Base-by-base conservation (phyloP, 1,140 invertebrate genomes). In the Brachystomella parvula region DNA sequence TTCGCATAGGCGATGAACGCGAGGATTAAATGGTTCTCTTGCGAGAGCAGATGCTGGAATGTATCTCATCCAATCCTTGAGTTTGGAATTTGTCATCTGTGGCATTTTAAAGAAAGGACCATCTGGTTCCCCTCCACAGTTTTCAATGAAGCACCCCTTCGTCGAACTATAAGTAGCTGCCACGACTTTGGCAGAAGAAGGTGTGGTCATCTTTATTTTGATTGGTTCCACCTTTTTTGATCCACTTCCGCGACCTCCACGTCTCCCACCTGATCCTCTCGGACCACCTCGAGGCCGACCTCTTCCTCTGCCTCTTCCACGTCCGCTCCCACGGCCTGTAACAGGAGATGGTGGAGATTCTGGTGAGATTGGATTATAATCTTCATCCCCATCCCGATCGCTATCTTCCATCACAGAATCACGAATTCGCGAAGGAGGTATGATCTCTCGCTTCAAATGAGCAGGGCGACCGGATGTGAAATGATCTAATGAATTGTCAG, bases 61-160 rank as follows among this genome's bases (percentile, higher is more conserved):
- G 24, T 53, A 53, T 53, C 49, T 53, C 49, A 53, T 53, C 49
- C 49, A 53, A 24, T 53, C 49, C 49, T 53, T 53, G 9, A 53
- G 21, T 24, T 53, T 53, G 12, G 49, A 12, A 12, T 53, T 53
- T 9, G 49, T 53, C 49, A 53, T 53, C 24, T 53, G 49, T 17
- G 49, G 49, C 49, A 53, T 53, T 24, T 53, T 53, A 24, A 53
- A 53, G 49, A 53, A 26, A 24, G 49, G 6, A 53, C 15, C 9
- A 24, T 53, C 6, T 9, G 49, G 49, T 17, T 9, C 24, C 6
- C 3, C 12, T 6, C 3, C 21, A 53, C 49, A 53, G 49, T 15
- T 17, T 24, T 53, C 9, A 26, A 53, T 53, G 49, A 15, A 53
- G 49, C 49, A 53, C 6, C 49, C 39, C 39, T 19, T 39, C 35